Evolutionary conservation across 2,888 invertebrate genomes (phyloP).

Genomic region (Rhagonycha lutea): DNA sequence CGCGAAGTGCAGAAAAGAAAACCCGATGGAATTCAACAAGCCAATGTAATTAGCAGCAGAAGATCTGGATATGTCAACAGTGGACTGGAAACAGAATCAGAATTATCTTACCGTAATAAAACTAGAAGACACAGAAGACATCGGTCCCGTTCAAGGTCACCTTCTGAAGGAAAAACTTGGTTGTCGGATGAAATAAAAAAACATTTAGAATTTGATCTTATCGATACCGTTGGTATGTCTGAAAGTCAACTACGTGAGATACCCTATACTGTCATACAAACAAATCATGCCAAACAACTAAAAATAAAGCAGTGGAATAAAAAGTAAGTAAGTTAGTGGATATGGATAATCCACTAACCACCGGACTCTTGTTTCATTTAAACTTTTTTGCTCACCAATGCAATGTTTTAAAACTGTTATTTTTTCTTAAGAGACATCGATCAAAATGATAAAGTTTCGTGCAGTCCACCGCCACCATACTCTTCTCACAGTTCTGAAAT

Average conservation of each 20-base stretch:
- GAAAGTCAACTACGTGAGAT: conserved; percentile 85
- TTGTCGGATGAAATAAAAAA: conserved; percentile 78
- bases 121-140: conserved; percentile 51
- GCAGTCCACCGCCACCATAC: conserved; percentile 57
- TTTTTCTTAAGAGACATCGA: conserved; percentile 24
- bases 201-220: conserved; percentile 85
- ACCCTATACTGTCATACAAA: conserved; percentile 86
- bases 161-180: conserved; percentile 71
- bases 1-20: conserved; percentile 81
- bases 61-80: conserved; percentile 49
- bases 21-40: conserved; percentile 67
- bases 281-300: conserved; percentile 64
- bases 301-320: conserved; percentile 56
- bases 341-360: not conserved
- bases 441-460: conserved; percentile 38
- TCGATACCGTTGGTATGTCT: conserved; percentile 88
- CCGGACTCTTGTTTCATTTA: not conserved
- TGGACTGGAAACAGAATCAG: conserved; percentile 56
- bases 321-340: conserved; percentile 29
- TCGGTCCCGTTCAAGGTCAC: conserved; percentile 68
- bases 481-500: conserved; percentile 45
- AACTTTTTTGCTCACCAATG: not conserved
- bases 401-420: not conserved
- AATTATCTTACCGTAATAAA: conserved; percentile 49
- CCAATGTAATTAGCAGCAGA: conserved; percentile 68